A percentile compares a stretch with the other conserved stretches of the same genome.
These are phyloP conservation scores for Netelia virgata DNA, from an alignment of 2,888 invertebrate genomes.

Conservation along the genomic window DNA sequence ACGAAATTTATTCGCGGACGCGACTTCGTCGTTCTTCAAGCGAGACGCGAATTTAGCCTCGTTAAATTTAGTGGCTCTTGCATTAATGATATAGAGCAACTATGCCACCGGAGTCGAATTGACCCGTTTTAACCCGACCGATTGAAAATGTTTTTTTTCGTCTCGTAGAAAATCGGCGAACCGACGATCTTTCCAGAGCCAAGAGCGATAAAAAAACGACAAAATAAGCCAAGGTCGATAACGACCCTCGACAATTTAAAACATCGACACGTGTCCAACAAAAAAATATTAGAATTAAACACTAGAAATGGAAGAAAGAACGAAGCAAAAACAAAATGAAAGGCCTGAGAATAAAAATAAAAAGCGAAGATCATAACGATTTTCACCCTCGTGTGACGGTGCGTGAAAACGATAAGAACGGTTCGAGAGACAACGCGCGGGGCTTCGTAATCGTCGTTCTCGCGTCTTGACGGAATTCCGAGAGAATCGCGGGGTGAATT, in stretches of 20 bases:
- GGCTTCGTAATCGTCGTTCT: background rate
- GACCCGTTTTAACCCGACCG: slow-evolving; percentile 40
- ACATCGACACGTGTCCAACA: too few relatives aligned
- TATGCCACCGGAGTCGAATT: slow-evolving; percentile 31
- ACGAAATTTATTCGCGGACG: slow-evolving; percentile 7
- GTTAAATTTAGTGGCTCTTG: slow-evolving; percentile 55
- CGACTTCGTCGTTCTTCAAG: background rate
- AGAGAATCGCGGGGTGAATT: background rate
- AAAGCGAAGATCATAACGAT: background rate
- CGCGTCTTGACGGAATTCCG: background rate
- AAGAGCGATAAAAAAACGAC: too few relatives aligned
- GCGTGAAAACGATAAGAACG: slow-evolving; percentile 35
- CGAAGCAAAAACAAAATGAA: background rate
- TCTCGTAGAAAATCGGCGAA: too few relatives aligned
- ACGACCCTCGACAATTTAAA: too few relatives aligned
- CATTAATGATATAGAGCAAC: slow-evolving; percentile 30
- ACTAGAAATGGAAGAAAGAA: background rate
- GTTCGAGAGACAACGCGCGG: slow-evolving; percentile 4
- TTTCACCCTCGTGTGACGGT: slow-evolving; percentile 24
- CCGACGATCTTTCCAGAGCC: too few relatives aligned
- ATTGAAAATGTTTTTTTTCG: background rate
- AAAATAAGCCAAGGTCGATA: too few relatives aligned
- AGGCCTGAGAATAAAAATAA: background rate
- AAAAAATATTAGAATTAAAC: too few relatives aligned
- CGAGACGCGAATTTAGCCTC: slow-evolving; percentile 55